A percentile compares a stretch with the other conserved stretches of the same genome.
These are phyloP conservation scores for Tragelaphus strepsiceros DNA, from an alignment of 2,113 vertebrate genomes.

Conservation along the genomic window DNA sequence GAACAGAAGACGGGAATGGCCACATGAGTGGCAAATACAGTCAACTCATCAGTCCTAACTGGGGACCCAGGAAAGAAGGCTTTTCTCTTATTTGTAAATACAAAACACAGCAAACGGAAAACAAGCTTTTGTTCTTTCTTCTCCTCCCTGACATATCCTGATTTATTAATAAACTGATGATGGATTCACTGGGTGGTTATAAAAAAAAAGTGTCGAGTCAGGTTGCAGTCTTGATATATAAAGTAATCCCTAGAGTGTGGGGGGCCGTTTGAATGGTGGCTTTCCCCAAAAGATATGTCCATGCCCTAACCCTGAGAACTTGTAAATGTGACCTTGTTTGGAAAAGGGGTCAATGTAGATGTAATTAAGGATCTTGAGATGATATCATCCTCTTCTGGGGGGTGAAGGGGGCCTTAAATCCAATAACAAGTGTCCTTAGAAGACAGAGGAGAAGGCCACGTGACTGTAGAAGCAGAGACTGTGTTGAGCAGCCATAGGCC, in stretches of 20 bases:
- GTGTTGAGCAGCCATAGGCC: neutral
- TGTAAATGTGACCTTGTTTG: neutral
- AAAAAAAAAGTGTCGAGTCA: neutral
- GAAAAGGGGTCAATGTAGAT: neutral
- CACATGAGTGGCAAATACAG: fast-evolving
- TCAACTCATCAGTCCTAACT: neutral
- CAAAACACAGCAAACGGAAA: neutral
- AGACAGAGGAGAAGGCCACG: neutral
- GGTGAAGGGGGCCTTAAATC: neutral
- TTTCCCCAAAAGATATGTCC: neutral
- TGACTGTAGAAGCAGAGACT: neutral
- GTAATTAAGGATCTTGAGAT: neutral
- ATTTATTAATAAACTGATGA: neutral
- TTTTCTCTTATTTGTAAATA: neutral
- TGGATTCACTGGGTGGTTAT: neutral
- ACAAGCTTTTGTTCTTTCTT: neutral
- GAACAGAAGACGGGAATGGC: neutral
- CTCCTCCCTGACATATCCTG: neutral
- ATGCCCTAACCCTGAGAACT: neutral
- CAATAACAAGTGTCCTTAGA: neutral
- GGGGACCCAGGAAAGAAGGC: neutral
- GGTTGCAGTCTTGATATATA: neutral
- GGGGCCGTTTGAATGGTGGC: neutral
- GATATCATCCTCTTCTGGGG: neutral
- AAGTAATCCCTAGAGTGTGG: neutral